phyloP scores from a whole-genome alignment of 1,140 invertebrate genomes.

The Ganaspis sp. region DNA sequence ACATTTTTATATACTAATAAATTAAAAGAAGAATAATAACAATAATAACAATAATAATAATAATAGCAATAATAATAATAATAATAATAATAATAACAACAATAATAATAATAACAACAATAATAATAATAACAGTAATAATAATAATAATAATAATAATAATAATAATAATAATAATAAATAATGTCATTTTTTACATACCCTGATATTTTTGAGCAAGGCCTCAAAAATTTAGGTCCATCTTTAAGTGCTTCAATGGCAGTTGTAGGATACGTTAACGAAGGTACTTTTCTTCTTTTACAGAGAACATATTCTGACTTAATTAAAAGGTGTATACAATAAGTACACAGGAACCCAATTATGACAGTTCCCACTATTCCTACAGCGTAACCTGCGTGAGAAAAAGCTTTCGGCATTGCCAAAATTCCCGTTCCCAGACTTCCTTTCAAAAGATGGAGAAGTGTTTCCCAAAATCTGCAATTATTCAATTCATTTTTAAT shows the following conservation, averaged over 20 bases:
- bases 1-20: too few species aligned
- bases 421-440: constrained; percentile 93
- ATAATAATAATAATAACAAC: too few species aligned
- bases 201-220: constrained; percentile 78
- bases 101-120: too few species aligned
- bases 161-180: constrained; percentile 2
- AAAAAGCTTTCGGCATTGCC: constrained; percentile 91
- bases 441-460: constrained; percentile 89
- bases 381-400: constrained; percentile 84
- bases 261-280: constrained; percentile 84
- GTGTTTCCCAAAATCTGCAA: constrained; percentile 85
- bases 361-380: constrained; percentile 82
- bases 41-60: too few species aligned
- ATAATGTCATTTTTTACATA: constrained; percentile 62
- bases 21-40: too few species aligned
- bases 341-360: constrained; percentile 86
- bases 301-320: constrained; percentile 84
- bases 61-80: too few species aligned
- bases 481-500: not conserved
- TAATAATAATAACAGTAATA: too few species aligned
- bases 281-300: constrained; percentile 81
- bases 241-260: constrained; percentile 83
- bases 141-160: too few species aligned
- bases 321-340: constrained; percentile 87
- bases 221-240: constrained; percentile 80